These are phyloP conservation scores for Chaetorhynchus papuensis DNA, from an alignment of 2,113 vertebrate genomes.

Conservation along the genomic window DNA sequence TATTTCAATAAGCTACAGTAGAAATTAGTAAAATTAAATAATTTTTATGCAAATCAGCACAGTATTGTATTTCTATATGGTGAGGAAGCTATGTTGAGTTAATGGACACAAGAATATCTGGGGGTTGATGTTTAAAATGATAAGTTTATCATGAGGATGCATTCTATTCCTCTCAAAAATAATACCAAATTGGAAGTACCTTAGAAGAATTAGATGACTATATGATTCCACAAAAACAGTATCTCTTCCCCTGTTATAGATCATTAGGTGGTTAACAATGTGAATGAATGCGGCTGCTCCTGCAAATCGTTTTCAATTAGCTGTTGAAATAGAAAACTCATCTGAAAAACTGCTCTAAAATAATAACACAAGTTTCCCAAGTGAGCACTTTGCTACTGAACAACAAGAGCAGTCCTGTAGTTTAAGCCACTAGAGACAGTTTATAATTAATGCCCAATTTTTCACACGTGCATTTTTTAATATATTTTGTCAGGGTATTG, in stretches of 20 bases:
- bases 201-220: neutral
- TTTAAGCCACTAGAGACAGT: neutral
- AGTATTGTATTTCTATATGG: neutral
- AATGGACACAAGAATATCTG: neutral
- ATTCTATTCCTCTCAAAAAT: neutral
- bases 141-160: neutral
- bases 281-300: neutral
- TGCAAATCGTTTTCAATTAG: constrained; percentile 22
- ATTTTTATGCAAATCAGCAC: neutral
- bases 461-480: neutral
- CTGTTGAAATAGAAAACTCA: constrained; percentile 8
- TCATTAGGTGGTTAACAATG: neutral
- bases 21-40: neutral
- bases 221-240: neutral
- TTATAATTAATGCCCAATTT: neutral
- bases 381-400: neutral
- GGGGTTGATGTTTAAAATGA: neutral
- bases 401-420: neutral
- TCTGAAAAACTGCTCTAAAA: constrained; percentile 3
- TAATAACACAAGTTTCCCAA: neutral
- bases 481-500: neutral
- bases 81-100: neutral
- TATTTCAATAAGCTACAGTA: neutral
- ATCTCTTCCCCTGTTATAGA: neutral
- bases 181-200: neutral